Conservation (phyloP, 2,113 vertebrate genomes). For the Malaclemys terrapin region DNA sequence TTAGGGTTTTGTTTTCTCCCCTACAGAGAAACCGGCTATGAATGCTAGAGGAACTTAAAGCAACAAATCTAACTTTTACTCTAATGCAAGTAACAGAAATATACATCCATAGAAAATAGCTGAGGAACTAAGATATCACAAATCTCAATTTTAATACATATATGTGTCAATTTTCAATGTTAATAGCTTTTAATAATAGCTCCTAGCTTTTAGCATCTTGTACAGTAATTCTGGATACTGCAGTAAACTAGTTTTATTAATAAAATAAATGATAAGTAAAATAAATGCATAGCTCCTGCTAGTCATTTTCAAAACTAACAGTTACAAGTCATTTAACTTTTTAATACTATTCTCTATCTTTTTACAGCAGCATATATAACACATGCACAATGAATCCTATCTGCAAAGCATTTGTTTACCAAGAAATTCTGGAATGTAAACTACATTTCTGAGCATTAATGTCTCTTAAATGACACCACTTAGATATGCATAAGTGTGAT, state of each 20-base stretch:
- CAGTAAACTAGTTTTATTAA: slow-evolving; percentile 3
- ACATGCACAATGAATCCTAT: neutral
- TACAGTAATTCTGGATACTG: neutral
- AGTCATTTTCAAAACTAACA: neutral
- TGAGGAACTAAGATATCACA: slow-evolving; percentile 21
- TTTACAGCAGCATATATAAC: neutral
- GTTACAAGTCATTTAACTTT: slow-evolving; percentile 15
- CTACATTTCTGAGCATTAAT: slow-evolving; percentile 62
- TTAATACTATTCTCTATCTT: neutral
- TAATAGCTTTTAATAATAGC: slow-evolving; percentile 24
- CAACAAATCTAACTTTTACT: neutral
- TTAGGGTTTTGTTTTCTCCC: slow-evolving; percentile 51
- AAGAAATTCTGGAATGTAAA: slow-evolving; percentile 57
- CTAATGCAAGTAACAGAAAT: slow-evolving; percentile 23
- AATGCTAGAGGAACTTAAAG: slow-evolving; percentile 26
- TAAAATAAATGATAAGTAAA: neutral
- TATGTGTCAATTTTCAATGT: slow-evolving; percentile 25
- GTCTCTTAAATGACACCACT: slow-evolving; percentile 58
- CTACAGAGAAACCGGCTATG: slow-evolving; percentile 33
- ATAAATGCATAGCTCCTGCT: neutral
- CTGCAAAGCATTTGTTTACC: slow-evolving; percentile 35
- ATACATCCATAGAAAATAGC: slow-evolving; percentile 8
- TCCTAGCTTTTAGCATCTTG: neutral
- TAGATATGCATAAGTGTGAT: slow-evolving; percentile 49
- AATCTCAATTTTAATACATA: slow-evolving; percentile 39